Percentiles rank a stretch among this genome's conserved stretches.
These are phyloP conservation scores for Periophthalmus magnuspinnatus DNA, from an alignment of 2,797 vertebrate genomes.

Conservation along the genomic window DNA sequence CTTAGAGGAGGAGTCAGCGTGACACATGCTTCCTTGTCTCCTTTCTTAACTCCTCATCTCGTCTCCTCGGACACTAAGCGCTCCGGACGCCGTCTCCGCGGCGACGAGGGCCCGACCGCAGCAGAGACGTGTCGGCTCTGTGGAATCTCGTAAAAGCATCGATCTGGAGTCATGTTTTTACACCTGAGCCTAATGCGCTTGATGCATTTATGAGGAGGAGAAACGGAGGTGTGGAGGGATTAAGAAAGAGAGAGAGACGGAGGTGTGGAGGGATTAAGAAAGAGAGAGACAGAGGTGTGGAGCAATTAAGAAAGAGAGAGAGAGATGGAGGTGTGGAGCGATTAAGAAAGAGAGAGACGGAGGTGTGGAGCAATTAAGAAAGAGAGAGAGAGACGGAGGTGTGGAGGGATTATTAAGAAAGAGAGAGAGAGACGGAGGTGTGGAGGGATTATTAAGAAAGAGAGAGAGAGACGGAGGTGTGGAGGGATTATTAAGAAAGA, in stretches of 20 bases:
- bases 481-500: conserved; percentile 56
- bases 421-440: no score
- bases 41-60: conserved; percentile 16
- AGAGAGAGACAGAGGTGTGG: not conserved
- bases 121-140: conserved; percentile 83
- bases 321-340: no score
- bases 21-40: conserved; percentile 5
- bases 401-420: no score
- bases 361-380: no score
- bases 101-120: conserved; percentile 85
- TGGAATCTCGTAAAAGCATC: conserved; percentile 81
- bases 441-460: no score
- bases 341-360: no score
- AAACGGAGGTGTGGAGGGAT: no score
- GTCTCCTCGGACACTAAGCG: conserved; percentile 76
- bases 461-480: not conserved
- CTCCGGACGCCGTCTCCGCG: conserved; percentile 82
- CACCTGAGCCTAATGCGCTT: conserved; percentile 71
- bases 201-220: conserved; percentile 21
- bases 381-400: no score
- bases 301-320: no score
- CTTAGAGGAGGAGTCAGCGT: no score
- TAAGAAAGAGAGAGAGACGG: no score
- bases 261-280: conserved; percentile 16
- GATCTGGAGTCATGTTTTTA: conserved; percentile 80